Evolutionary conservation across 2,797 vertebrate species (phyloP).

Genomic region (Halcyon chelicuti): DNA sequence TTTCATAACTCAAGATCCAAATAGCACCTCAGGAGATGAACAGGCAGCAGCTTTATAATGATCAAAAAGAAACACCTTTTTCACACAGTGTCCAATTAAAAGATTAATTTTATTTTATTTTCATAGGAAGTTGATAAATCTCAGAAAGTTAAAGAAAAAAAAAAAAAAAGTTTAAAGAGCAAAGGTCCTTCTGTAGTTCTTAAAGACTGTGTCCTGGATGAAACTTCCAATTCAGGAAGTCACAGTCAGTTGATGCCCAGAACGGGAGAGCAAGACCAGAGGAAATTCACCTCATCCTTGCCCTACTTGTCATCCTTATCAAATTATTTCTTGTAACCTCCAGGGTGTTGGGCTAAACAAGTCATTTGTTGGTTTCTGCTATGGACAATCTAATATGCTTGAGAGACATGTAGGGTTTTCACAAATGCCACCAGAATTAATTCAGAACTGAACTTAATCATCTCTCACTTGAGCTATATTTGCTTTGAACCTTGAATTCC

Average conservation of each 20-base stretch:
- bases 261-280: background rate
- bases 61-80: background rate
- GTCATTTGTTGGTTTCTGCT: background rate
- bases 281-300: background rate
- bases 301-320: background rate
- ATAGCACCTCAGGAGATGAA: background rate
- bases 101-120: background rate
- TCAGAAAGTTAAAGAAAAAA: background rate
- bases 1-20: background rate
- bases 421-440: background rate
- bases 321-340: background rate
- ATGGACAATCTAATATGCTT: background rate
- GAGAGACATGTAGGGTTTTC: background rate
- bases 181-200: background rate
- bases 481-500: background rate
- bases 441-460: background rate
- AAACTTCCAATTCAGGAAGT: background rate
- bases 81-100: background rate
- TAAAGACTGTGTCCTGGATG: background rate
- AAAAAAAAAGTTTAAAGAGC: background rate
- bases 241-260: background rate
- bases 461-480: background rate
- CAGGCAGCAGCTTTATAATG: background rate
- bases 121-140: background rate
- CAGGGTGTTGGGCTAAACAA: background rate